These are phyloP conservation scores for Sweltsa coloradensis DNA, from an alignment of 1,140 invertebrate genomes.

Conservation along the genomic window DNA sequence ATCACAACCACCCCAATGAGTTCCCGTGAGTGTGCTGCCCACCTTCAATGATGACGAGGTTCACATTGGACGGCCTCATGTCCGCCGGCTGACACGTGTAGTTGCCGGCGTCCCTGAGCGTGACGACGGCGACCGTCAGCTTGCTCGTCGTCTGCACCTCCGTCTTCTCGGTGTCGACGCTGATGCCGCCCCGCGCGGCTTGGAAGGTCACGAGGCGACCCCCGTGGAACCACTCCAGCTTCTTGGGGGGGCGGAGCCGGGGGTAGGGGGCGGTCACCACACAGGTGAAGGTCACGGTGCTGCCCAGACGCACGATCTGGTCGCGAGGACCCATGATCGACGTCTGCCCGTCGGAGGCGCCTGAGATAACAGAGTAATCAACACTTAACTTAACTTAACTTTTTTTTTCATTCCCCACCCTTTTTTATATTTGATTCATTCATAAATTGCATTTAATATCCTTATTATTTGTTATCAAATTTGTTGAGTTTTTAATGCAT, in stretches of 20 bases:
- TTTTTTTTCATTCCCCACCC: too few relatives aligned
- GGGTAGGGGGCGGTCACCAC: conserved; percentile 13
- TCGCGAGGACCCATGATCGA: conserved; percentile 18
- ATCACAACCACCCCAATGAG: too few relatives aligned
- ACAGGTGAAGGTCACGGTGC: conserved; percentile 21
- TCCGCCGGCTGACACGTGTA: conserved; percentile 40
- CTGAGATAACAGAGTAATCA: too few relatives aligned
- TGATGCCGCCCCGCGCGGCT: conserved; percentile 34
- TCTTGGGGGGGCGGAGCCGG: conserved; percentile 6
- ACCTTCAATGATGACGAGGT: conserved; percentile 37
- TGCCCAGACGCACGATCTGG: conserved; percentile 14
- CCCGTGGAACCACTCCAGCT: conserved; percentile 20
- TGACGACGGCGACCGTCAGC: conserved; percentile 34
- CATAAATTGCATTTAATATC: too few relatives aligned
- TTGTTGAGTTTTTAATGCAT: too few relatives aligned
- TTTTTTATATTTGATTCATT: too few relatives aligned
- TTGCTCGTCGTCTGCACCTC: conserved; percentile 31
- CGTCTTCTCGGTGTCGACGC: conserved; percentile 34
- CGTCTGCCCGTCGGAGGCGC: too few relatives aligned
- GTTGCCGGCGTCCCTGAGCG: conserved; percentile 34
- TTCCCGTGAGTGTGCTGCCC: too few relatives aligned
- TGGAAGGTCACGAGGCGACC: conserved; percentile 20
- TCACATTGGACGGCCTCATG: conserved; percentile 32
- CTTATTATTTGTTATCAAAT: too few relatives aligned
- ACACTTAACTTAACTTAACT: too few relatives aligned